These are phyloP conservation scores for Trichopria drosophilae DNA, from an alignment of 2,888 invertebrate species.

Conservation along the genomic window DNA sequence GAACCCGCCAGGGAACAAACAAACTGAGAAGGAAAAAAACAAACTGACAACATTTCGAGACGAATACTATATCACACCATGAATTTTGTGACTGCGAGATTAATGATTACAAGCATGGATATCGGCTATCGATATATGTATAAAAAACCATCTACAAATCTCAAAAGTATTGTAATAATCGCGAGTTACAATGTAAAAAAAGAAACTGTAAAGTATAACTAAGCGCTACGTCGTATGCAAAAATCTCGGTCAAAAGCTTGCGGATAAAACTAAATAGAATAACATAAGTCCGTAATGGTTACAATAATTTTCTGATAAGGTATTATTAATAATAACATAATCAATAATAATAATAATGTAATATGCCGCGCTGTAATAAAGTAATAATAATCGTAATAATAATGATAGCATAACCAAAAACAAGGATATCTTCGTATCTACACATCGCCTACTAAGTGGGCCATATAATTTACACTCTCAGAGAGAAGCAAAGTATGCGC, in stretches of 20 bases:
- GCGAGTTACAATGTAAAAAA: constrained; percentile 29
- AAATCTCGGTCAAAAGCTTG: constrained; percentile 27
- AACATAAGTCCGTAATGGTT: too few relatives aligned
- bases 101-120: too few relatives aligned
- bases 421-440: constrained; percentile 48
- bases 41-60: constrained; percentile 19
- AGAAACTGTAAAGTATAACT: constrained; percentile 31
- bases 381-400: constrained; percentile 42
- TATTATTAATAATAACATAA: constrained; percentile 17
- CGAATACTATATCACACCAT: constrained; percentile 44
- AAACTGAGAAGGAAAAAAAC: constrained; percentile 7
- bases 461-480: constrained; percentile 30
- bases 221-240: constrained; percentile 32
- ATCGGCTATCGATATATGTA: constrained; percentile 29
- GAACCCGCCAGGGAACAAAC: constrained; percentile 5
- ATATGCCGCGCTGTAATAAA: constrained; percentile 46
- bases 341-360: constrained; percentile 35
- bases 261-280: constrained; percentile 30
- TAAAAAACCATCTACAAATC: constrained; percentile 25
- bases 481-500: constrained; percentile 22
- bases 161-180: constrained; percentile 5
- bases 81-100: constrained; percentile 54
- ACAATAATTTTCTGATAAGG: constrained; percentile 27
- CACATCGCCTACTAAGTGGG: constrained; percentile 39
- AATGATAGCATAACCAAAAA: constrained; percentile 40